Percentiles rank a stretch among this genome's conserved stretches.
These are phyloP conservation scores for Blastobasis adustella DNA, from an alignment of 2,888 invertebrate genomes.

Conservation along the genomic window DNA sequence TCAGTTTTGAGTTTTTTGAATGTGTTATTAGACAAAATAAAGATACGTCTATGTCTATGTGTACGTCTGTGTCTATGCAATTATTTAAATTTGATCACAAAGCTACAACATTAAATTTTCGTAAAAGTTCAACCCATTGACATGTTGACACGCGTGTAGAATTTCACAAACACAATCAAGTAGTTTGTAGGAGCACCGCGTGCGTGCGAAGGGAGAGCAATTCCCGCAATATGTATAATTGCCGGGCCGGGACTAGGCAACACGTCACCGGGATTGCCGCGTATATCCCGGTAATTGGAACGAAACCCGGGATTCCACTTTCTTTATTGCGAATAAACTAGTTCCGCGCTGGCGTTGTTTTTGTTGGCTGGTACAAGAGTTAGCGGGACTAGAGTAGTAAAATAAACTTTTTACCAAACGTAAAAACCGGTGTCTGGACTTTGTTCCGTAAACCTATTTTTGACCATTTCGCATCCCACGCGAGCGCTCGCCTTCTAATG, in stretches of 20 bases:
- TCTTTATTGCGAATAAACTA: constrained; percentile 74
- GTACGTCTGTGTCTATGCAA: no score
- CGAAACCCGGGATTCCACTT: constrained; percentile 70
- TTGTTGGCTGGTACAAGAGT: constrained; percentile 29
- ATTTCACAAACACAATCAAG: constrained; percentile 28
- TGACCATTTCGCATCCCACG: no score
- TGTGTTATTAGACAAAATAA: no score
- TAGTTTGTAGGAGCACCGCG: constrained; percentile 29
- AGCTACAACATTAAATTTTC: not conserved
- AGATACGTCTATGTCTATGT: no score
- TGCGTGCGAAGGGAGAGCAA: constrained; percentile 42
- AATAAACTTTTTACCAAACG: no score
- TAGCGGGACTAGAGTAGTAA: no score
- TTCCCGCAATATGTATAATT: constrained; percentile 65
- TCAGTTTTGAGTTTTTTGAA: no score
- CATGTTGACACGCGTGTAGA: not conserved
- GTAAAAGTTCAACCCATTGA: not conserved
- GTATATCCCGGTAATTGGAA: constrained; percentile 74
- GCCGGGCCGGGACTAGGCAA: constrained; percentile 46
- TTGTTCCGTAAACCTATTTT: no score
- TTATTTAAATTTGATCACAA: no score
- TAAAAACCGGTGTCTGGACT: no score
- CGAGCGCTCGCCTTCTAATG: no score
- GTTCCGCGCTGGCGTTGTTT: constrained; percentile 62
- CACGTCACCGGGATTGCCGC: constrained; percentile 69